Evolutionary conservation across 1,140 invertebrate genomes (phyloP), one percentile per base, ranked within the genome.

Genomic region (Cydia amplana): DNA sequence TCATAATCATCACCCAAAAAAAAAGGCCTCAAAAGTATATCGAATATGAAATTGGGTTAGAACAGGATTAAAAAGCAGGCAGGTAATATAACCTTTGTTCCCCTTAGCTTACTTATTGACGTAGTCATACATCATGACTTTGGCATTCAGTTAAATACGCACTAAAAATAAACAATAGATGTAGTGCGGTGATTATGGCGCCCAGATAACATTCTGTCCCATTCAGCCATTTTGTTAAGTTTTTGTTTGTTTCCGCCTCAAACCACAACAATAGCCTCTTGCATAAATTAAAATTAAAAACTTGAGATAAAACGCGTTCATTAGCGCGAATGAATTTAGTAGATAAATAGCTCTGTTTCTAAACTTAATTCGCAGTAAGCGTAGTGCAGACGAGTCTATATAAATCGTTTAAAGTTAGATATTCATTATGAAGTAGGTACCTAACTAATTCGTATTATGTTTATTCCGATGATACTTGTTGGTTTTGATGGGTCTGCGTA

Each of bases 241-340:
- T 70, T 32, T 70, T 70, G 65, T 70, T 70, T 77, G 80, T 83
- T 82, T 79, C 78, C 75, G 73, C 73, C 49, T 80, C 72, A 79
- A 74, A 75, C 60, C 73, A 77, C 76, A 78, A 83, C 75, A 79
- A 80, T 74, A 77, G 75, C 76, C 20, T 74, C 28, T 60, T 72
- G 74, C 78, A 80, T 80, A 80, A 75, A 81, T 82, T 78, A 77
- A 78, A 77, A 74, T 36, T n/a, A n/a, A 46, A 74, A 32, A 79
- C 14, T 23, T 70, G 18, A 79, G 63, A 81, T 78, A 84, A 84
- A 84, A 81, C 77, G 55, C 65, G 65, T 83, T 83, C 80, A 76
- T 75, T 77, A 87, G 84, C 83, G 78, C 88, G 89, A 85, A 85
- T 84, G 81, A 90, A 91, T 88, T 80, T 75, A 25, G 46, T 73